Evolutionary conservation across 2,888 invertebrate species (phyloP), one percentile per base, ranked within the genome.

Genomic region (Acanthosepion pharaonis): DNA sequence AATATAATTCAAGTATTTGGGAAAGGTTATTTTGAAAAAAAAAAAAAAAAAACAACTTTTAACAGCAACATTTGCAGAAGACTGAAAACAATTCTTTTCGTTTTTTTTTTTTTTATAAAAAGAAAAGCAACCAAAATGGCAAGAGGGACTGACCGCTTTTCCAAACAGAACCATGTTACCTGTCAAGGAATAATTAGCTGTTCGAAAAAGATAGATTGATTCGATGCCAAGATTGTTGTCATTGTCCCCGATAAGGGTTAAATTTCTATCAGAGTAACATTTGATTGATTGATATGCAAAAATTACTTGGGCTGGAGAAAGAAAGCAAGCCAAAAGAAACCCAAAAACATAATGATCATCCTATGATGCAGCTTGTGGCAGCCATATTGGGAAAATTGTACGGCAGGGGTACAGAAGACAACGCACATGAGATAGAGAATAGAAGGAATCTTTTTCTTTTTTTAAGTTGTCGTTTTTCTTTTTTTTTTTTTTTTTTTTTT

Each of bases 251-350:
- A 78, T 78, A 78, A 78, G 78, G 33, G n/a, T 33, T n/a, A 15
- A n/a, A n/a, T n/a, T 78, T 33, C 33, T 78, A 78, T 78, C 78
- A 78, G 78, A 18, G 33, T 3, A 78, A 78, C 78, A 78, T 78
- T 78, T 78, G 78, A 78, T 78, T 78, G 78, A 78, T 78, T 78
- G 78, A 78, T 78, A 78, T 78, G 78, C 78, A 78, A 78, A 78
- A 78, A 78, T 78, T 78, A 78, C n/a, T n/a, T 33, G 78, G 78
- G 78, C n/a, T 78, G 78, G 78, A 78, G 78, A 78, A 78, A 78
- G 78, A 78, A 78, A 78, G 33, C n/a, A n/a, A 78, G 33, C n/a
- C 20, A n/a, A n/a, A 78, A 78, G 11, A n/a, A 59, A 25, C 0
- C 20, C 15, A 18, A 18, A 55, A 15, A 55, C 20, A 55, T 1